These are phyloP conservation scores for Helarctos malayanus DNA, from an alignment of 2,797 vertebrate genomes.

Conservation along the genomic window DNA sequence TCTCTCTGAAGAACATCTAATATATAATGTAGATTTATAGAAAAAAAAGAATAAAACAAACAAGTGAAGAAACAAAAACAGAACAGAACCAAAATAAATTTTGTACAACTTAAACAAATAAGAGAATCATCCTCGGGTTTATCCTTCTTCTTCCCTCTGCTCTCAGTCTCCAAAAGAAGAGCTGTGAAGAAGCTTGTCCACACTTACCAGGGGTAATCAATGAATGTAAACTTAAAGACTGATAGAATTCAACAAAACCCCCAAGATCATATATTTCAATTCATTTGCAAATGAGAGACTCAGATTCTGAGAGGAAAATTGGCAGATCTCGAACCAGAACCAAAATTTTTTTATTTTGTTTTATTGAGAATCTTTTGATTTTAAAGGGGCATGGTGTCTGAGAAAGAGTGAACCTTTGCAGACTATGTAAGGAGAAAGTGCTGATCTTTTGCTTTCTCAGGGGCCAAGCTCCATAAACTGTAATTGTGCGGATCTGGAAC, in stretches of 20 bases:
- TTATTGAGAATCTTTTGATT: background rate
- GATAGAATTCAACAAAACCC: background rate
- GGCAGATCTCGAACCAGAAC: background rate
- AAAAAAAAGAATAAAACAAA: background rate
- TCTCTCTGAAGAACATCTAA: background rate
- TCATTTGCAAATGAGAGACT: background rate
- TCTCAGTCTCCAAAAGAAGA: background rate
- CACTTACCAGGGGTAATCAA: background rate
- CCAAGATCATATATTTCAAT: background rate
- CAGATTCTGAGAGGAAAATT: background rate
- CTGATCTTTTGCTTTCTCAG: constrained; percentile 41
- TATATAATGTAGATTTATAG: background rate
- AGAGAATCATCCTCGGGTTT: background rate
- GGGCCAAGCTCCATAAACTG: constrained; percentile 63
- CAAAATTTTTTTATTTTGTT: background rate
- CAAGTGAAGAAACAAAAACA: background rate
- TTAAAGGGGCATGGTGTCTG: background rate
- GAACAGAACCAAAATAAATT: background rate
- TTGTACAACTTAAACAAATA: background rate
- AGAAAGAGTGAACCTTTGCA: background rate
- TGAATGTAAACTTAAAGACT: background rate
- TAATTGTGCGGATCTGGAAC: constrained; percentile 78
- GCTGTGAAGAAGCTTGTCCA: background rate
- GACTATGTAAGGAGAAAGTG: constrained; percentile 40
- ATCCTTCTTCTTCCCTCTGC: background rate